Evolutionary conservation across 2,888 invertebrate species (phyloP).

Genomic region (Drosophila aldrichi): DNA sequence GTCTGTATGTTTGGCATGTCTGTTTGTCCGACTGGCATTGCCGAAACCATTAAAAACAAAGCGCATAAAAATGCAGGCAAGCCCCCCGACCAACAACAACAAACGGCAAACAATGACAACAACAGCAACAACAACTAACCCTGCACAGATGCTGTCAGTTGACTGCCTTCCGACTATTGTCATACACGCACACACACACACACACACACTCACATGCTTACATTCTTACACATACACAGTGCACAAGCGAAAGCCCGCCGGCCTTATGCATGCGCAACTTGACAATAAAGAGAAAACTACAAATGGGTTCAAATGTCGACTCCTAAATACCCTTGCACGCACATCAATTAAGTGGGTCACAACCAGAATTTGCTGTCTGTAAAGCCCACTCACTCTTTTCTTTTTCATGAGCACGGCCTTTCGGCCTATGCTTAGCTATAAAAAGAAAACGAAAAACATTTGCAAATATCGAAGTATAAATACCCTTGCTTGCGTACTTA

Average conservation of each 20-base stretch:
- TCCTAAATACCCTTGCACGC: conserved; percentile 5
- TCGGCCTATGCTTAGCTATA: background rate
- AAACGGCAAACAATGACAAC: conserved; percentile 12
- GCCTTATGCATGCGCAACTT: conserved; percentile 55
- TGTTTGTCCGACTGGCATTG: conserved; percentile 32
- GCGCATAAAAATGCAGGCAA: conserved; percentile 52
- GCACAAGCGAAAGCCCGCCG: conserved; percentile 39
- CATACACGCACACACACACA: conserved; percentile 17
- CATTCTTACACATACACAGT: conserved; percentile 11
- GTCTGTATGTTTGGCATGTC: conserved; percentile 10
- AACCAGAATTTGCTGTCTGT: background rate
- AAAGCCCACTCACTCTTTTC: background rate
- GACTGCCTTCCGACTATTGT: conserved; percentile 63
- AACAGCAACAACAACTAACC: conserved; percentile 38
- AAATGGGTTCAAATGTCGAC: background rate
- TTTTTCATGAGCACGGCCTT: background rate
- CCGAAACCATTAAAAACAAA: conserved; percentile 67
- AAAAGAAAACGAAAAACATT: background rate
- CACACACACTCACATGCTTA: background rate
- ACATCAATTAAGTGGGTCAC: background rate
- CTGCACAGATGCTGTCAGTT: conserved; percentile 50
- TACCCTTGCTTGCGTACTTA: background rate
- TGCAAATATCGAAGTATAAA: background rate
- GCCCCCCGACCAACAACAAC: conserved; percentile 14
- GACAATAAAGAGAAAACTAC: conserved; percentile 34